phyloP scores from a whole-genome alignment of 2,888 invertebrate genomes.

The Galeopsomyia nigrocyanea region DNA sequence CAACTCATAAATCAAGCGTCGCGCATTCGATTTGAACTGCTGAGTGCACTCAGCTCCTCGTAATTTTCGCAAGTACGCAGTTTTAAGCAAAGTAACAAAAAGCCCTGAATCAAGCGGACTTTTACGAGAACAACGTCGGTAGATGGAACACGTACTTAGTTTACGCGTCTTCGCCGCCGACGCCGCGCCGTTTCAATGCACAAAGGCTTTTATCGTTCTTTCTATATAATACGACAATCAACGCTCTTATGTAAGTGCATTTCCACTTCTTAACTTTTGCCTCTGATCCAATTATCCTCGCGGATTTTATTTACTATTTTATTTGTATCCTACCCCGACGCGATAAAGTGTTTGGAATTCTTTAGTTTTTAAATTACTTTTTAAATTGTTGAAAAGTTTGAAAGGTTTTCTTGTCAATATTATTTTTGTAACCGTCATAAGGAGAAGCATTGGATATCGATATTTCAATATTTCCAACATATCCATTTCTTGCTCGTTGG shows the following conservation, averaged over 20 bases:
- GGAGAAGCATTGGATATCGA: no score
- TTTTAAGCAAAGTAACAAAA: slow-evolving; percentile 43
- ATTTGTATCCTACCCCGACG: no score
- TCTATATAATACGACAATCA: slow-evolving; percentile 30
- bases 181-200: slow-evolving; percentile 2
- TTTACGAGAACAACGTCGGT: slow-evolving; percentile 41
- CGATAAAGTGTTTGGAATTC: no score
- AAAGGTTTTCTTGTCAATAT: no score
- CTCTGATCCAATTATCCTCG: no score
- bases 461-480: no score
- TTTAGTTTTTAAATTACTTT: no score
- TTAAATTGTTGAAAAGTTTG: no score
- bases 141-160: slow-evolving; percentile 20
- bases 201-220: slow-evolving; percentile 12
- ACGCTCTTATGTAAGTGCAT: slow-evolving; percentile 8
- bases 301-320: no score
- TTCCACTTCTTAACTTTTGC: background rate
- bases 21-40: slow-evolving; percentile 42
- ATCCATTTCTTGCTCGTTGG: no score
- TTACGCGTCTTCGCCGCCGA: slow-evolving; percentile 15
- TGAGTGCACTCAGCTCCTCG: slow-evolving; percentile 33
- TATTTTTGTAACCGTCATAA: no score
- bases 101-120: slow-evolving; percentile 50
- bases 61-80: slow-evolving; percentile 37
- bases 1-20: slow-evolving; percentile 33